phyloP scores from a whole-genome alignment of 92 coral and sea anemone species.

The Palythoa caribaeorum region DNA sequence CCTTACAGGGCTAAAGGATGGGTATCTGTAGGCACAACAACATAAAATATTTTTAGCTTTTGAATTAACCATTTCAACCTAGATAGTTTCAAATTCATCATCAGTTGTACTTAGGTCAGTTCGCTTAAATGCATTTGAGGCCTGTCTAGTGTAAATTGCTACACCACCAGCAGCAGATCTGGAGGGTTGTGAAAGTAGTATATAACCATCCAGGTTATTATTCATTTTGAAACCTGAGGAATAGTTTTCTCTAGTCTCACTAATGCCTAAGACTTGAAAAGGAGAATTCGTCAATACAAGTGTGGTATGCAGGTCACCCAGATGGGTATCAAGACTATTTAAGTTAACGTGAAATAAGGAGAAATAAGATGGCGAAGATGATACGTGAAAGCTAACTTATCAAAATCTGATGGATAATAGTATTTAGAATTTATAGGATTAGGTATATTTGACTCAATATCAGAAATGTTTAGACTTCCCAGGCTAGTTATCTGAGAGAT shows the following conservation, averaged over 20 bases:
- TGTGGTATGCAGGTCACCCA: neutral
- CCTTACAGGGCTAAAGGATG: too few species aligned
- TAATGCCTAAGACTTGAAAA: neutral
- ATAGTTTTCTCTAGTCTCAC: neutral
- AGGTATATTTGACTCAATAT: conserved; percentile 40
- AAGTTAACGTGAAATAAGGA: neutral
- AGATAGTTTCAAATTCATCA: conserved; percentile 24
- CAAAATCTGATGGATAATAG: conserved; percentile 44
- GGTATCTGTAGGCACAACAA: too few species aligned
- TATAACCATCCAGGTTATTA: neutral
- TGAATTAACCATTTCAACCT: neutral
- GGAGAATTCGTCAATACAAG: neutral
- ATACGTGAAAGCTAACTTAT: neutral
- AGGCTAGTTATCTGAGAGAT: conserved; percentile 40
- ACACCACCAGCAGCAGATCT: neutral
- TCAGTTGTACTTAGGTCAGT: conserved; percentile 14
- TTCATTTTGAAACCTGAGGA: neutral
- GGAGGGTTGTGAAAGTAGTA: neutral
- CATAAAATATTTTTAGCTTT: too few species aligned
- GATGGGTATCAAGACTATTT: neutral
- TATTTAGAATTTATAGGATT: conserved; percentile 44
- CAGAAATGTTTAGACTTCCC: conserved; percentile 34
- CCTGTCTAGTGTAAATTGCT: neutral
- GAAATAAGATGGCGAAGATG: neutral
- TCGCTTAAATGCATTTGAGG: neutral